Evolutionary conservation across 1,140 invertebrate species (phyloP), one percentile per base, ranked within the genome.

Genomic region (Xylocopa sonorina): DNA sequence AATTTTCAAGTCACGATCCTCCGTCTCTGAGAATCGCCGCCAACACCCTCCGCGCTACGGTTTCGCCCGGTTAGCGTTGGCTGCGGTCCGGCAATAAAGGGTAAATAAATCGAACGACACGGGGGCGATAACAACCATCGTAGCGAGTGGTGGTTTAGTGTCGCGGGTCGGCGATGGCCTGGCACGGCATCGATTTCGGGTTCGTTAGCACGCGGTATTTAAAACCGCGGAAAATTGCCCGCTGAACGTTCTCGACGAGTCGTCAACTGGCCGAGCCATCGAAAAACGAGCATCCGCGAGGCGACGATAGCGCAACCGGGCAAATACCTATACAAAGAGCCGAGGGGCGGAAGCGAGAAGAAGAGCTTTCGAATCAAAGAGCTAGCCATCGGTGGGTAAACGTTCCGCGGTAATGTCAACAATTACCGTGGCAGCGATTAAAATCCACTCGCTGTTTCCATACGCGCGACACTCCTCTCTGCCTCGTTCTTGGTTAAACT

Each of bases 341-440:
- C n/a, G 63, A 5, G 3, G 10, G 29, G n/a, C 2, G n/a, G 12
- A 14, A 67, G 46, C 9, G 29, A 32, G 41, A 7, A n/a, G 9
- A 10, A 18, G 14, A 34, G 43, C 2, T 48, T 46, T 24, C 18
- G 38, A 66, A 60, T 67, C 62, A 75, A 75, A 75, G 48, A 24
- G 50, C 27, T n/a, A n/a, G n/a, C 21, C 29, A 51, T 43, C 60
- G 62, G 27, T 43, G 48, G n/a, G 41, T 24, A 43, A 71, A 43
- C 29, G 46, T 48, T 67, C 50, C 34, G 38, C 68, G 57, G 41
- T 69, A 77, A 69, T 58, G 53, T 58, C 53, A 32, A 77, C 64
- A 77, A 77, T 69, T 58, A 68, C 29, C 58, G n/a, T 14, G 43
- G 16, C 16, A n/a, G 24, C 53, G 41, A 77, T 77, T 68, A 68